Base-by-base conservation (phyloP, 2,888 invertebrate genomes). In the Sinopyrophorus schimmeli region DNA sequence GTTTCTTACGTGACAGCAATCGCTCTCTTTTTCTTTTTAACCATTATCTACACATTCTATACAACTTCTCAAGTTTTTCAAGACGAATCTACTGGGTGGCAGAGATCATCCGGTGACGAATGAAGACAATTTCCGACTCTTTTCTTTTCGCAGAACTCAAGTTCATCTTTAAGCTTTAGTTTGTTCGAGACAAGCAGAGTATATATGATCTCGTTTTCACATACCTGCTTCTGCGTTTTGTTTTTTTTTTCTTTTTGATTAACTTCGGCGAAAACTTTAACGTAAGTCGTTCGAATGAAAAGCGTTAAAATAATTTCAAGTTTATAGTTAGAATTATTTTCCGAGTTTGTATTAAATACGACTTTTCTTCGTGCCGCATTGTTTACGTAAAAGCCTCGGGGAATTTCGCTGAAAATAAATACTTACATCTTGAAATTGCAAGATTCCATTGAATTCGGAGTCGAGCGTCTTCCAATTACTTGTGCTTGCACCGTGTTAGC, bases 251-350 rank as follows among this genome's bases (percentile, higher is more conserved):
- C 3, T 21, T n/a, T n/a, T n/a, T n/a, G n/a, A n/a, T n/a, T n/a
- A n/a, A n/a, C n/a, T n/a, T n/a, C n/a, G n/a, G n/a, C n/a, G n/a
- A n/a, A n/a, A n/a, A 20, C 12, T 35, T 35, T 21, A 35, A 35
- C 14, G 18, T 35, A 12, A 14, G 6, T 21, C 23, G n/a, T n/a
- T n/a, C n/a, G n/a, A n/a, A 37, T 14, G 21, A n/a, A 35, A 35
- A 9, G 34, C 6, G 9, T 18, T 27, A 6, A 37, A 44, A 44
- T 44, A 44, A 44, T 37, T 37, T 30, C n/a, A 47, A 52, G 57
- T 50, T 49, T 54, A 54, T 51, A 56, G 57, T 57, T 61, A 55
- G 57, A 61, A 61, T 61, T 61, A 61, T 61, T 49, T n/a, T 49
- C 38, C 27, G 34, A 49, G 49, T 41, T 54, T 44, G 39, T 49